Conservation (phyloP, 1,140 invertebrate genomes). For the Apis laboriosa region DNA sequence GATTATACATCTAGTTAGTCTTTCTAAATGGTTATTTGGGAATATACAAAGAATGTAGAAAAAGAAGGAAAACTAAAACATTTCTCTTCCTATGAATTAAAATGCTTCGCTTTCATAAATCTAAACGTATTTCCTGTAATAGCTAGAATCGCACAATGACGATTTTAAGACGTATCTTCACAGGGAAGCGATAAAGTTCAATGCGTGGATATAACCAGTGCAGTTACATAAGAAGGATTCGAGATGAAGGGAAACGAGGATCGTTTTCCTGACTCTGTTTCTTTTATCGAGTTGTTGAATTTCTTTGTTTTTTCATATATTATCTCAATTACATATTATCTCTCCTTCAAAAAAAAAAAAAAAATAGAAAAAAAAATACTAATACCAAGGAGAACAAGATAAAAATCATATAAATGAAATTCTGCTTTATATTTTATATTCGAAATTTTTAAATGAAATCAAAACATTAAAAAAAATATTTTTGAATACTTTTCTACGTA, state of each 20-base stretch:
- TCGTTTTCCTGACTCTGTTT: background rate
- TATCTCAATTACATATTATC: background rate
- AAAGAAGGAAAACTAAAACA: slow-evolving; percentile 63
- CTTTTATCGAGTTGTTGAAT: background rate
- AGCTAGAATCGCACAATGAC: slow-evolving; percentile 50
- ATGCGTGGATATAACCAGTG: slow-evolving; percentile 35
- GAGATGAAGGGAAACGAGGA: background rate
- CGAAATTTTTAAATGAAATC: too few species aligned
- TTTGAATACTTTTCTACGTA: too few species aligned
- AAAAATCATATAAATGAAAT: too few species aligned
- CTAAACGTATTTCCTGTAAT: slow-evolving; percentile 61
- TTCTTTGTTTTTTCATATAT: background rate
- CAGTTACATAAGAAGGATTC: background rate
- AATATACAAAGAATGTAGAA: slow-evolving; percentile 73
- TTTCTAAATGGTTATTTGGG: slow-evolving; percentile 55
- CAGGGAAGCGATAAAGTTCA: slow-evolving; percentile 23
- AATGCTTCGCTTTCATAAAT: slow-evolving; percentile 58
- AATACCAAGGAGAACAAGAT: too few species aligned
- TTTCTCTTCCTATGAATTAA: slow-evolving; percentile 49
- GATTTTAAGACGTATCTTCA: slow-evolving; percentile 41
- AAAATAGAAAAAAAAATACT: too few species aligned
- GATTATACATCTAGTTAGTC: slow-evolving; percentile 56
- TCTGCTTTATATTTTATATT: too few species aligned
- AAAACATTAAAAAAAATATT: too few species aligned
- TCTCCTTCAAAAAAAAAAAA: background rate